Base-by-base conservation (phyloP, 2,113 vertebrate genomes). In the Catagonus wagneri region DNA sequence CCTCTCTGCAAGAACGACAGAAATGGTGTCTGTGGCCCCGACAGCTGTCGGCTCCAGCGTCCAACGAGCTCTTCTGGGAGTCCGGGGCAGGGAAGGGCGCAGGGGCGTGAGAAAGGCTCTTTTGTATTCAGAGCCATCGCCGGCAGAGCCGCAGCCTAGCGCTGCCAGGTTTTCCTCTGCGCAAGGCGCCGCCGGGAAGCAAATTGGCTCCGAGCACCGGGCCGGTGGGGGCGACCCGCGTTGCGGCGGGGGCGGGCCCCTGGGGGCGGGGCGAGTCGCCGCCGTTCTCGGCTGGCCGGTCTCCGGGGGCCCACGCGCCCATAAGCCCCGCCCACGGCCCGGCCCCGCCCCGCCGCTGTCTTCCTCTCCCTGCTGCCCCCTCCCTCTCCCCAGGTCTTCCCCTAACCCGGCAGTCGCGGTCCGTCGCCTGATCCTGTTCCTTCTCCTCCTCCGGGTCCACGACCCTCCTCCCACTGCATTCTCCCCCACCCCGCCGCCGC, bases 401-500 rank as follows among this genome's bases (percentile, higher is more conserved):
- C 54, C 22, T 6, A 1, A 3, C 19, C 27, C 29, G 4, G 7
- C 6, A 13, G 8, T 20, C 54, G 1, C 8, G 6, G 17, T 2
- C 79, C 1, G 7, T 22, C 90, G 14, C 44, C 84, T 68, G 32
- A 22, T 29, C 69, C 13, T 7, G 66, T 25, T 71, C 50, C 39
- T 52, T 14, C 44, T 75, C 44, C 52, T 11, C 27, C 34, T 9
- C 52, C 34, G 11, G 16, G 5, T 10, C 22, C 1, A 6, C 2
- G 14, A 8, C 22, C 36, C 54, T 52, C 58, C 27, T 27, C 0
- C 65, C 50, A 0, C 11, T 16, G 8, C 25, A 0, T 1, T 17
- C 4, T 44, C 25, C 32, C 39, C 15, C 0, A 11, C 6, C 19
- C 29, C 32, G 2, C 1, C 0, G 0, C 10, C 7, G 44, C 17